Conservation (phyloP, 2,797 vertebrate species). For the Silurus aristotelis region DNA sequence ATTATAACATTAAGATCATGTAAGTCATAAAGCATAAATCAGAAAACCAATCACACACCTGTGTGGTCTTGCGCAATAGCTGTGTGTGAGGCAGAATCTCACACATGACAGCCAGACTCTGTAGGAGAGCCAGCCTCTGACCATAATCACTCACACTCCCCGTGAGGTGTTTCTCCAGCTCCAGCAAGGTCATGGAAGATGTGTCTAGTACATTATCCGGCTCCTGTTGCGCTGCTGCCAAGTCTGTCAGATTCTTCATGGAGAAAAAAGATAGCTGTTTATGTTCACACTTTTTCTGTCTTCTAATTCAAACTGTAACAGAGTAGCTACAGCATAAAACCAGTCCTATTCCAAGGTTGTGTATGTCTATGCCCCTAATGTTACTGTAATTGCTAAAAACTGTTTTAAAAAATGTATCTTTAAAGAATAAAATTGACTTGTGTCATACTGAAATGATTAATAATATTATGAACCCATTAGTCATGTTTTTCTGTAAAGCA, state of each 20-base stretch:
- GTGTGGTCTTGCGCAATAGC: slow-evolving; percentile 82
- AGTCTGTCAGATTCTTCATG: slow-evolving; percentile 79
- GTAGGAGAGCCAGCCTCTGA: slow-evolving; percentile 79
- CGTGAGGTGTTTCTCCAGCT: slow-evolving; percentile 74
- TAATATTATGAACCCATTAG: neutral
- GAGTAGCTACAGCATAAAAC: neutral
- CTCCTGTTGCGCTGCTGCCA: slow-evolving; percentile 68
- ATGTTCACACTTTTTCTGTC: neutral
- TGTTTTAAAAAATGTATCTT: neutral
- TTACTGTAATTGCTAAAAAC: neutral
- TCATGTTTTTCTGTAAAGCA: neutral
- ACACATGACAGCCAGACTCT: slow-evolving; percentile 82
- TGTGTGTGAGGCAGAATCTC: slow-evolving; percentile 81
- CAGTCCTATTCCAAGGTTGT: neutral
- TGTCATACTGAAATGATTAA: neutral
- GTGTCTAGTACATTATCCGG: slow-evolving; percentile 42
- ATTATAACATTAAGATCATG: neutral
- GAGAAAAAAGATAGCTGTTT: neutral
- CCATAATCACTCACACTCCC: slow-evolving; percentile 53
- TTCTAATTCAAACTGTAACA: neutral
- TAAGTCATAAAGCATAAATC: neutral
- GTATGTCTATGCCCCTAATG: neutral
- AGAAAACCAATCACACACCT: slow-evolving; percentile 73
- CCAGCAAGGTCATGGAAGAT: slow-evolving; percentile 71
- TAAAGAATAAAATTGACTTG: neutral